These are phyloP conservation scores for Spilarctia lutea DNA, from an alignment of 2,888 invertebrate genomes.

Conservation along the genomic window DNA sequence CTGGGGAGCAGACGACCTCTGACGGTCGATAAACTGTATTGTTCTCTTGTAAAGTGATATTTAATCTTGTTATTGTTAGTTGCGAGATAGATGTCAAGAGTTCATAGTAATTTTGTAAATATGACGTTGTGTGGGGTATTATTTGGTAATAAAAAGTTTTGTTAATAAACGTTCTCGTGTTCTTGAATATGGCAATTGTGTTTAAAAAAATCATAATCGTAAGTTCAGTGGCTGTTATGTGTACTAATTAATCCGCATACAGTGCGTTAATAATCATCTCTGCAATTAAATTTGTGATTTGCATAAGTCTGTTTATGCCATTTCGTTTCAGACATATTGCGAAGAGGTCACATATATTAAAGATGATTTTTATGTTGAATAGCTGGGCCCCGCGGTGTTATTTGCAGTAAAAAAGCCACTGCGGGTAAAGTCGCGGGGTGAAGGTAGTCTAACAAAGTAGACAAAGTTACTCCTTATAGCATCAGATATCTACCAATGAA, in stretches of 20 bases:
- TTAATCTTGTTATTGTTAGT: constrained; percentile 9
- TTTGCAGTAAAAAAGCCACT: too few relatives aligned
- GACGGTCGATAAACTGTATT: constrained; percentile 24
- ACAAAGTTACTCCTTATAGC: too few relatives aligned
- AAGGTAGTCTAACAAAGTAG: too few relatives aligned
- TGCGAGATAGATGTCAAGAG: background rate
- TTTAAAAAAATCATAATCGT: background rate
- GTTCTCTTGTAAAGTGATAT: constrained; percentile 10
- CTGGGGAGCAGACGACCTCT: constrained; percentile 32
- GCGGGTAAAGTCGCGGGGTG: too few relatives aligned
- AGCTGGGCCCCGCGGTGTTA: too few relatives aligned
- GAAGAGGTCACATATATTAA: background rate
- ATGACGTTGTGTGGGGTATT: background rate
- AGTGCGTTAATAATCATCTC: background rate
- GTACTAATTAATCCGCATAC: background rate
- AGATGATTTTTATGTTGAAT: background rate
- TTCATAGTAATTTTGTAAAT: background rate
- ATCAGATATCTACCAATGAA: too few relatives aligned
- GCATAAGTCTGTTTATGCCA: background rate
- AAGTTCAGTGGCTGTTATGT: background rate
- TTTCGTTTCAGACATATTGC: background rate
- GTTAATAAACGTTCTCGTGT: background rate
- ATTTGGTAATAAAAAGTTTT: background rate
- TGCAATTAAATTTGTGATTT: background rate
- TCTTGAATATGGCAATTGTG: background rate